A percentile compares a stretch with the other conserved stretches of the same genome.
These are phyloP conservation scores for Pecten maximus DNA, from an alignment of 2,888 invertebrate species.

Conservation along the genomic window DNA sequence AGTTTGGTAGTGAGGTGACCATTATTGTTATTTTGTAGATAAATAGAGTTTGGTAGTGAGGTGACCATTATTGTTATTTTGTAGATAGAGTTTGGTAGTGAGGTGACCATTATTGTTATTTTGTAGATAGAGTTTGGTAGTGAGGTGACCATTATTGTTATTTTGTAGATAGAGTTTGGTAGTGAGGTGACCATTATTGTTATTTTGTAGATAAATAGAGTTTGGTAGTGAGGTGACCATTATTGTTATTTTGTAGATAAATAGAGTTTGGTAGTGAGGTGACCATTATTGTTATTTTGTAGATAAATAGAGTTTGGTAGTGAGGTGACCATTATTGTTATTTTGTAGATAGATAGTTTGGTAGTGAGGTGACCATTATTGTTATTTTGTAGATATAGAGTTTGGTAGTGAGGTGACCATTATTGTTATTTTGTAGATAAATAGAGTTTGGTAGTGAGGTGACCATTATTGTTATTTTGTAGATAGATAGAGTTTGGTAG, in stretches of 20 bases:
- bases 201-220: neutral
- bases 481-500: neutral
- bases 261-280: neutral
- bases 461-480: neutral
- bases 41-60: too few relatives aligned
- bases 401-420: too few relatives aligned
- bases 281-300: slow-evolving; percentile 3
- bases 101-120: too few relatives aligned
- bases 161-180: neutral
- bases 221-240: neutral
- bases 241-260: neutral
- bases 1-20: too few relatives aligned
- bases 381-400: too few relatives aligned
- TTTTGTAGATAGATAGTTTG: neutral
- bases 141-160: neutral
- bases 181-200: neutral
- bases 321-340: neutral
- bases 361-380: too few relatives aligned
- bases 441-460: too few relatives aligned
- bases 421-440: too few relatives aligned
- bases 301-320: neutral
- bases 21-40: too few relatives aligned
- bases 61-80: too few relatives aligned
- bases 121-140: neutral
- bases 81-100: too few relatives aligned